Evolutionary conservation across 2,113 vertebrate species (phyloP).

Genomic region (Hydropotes inermis): DNA sequence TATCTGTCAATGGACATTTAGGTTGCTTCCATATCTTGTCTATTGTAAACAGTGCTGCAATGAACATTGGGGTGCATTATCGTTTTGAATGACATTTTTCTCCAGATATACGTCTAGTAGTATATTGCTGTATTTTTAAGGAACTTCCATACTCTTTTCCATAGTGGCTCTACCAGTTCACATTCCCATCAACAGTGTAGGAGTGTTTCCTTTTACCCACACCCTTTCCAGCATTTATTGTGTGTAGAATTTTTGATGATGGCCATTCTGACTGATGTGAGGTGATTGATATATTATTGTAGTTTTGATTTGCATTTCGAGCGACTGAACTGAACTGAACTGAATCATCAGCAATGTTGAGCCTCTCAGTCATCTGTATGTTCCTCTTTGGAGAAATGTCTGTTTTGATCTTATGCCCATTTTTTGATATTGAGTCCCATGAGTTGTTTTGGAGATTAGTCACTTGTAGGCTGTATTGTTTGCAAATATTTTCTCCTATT

Average conservation of each 20-base stretch:
- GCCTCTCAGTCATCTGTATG: background rate
- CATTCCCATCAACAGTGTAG: background rate
- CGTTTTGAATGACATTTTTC: background rate
- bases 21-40: background rate
- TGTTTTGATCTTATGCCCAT: background rate
- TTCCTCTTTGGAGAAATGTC: background rate
- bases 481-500: background rate
- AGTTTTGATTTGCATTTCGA: background rate
- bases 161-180: background rate
- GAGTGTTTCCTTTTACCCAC: background rate
- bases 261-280: background rate
- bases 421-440: background rate
- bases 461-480: background rate
- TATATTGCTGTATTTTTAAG: background rate
- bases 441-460: background rate
- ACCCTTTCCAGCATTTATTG: background rate
- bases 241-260: background rate
- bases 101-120: background rate
- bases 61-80: background rate
- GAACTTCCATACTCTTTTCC: background rate
- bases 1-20: background rate
- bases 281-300: background rate
- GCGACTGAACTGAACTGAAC: too few relatives aligned
- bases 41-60: background rate
- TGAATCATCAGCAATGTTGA: background rate